Percentiles rank a stretch among this genome's conserved stretches.
These are phyloP conservation scores for Lacerta viridis DNA, from an alignment of 2,797 vertebrate species.

Conservation along the genomic window DNA sequence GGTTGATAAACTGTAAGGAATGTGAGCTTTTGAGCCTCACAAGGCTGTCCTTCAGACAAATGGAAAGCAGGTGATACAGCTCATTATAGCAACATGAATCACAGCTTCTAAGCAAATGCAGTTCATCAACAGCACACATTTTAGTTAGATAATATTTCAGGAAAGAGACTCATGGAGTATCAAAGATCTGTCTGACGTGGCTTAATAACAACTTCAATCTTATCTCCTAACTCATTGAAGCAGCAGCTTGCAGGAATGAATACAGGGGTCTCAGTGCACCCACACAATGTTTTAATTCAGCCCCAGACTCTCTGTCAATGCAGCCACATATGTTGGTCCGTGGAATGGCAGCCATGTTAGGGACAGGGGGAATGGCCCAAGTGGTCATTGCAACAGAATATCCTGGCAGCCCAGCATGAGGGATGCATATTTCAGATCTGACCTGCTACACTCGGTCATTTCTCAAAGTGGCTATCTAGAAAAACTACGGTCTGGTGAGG, in stretches of 20 bases:
- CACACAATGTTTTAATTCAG: not conserved
- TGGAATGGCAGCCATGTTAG: not conserved
- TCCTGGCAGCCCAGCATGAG: not conserved
- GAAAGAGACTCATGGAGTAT: not conserved
- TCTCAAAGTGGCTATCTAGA: not conserved
- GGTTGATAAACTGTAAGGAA: slow-evolving; percentile 4
- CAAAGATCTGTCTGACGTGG: not conserved
- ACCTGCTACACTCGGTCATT: not conserved
- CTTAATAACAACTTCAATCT: not conserved
- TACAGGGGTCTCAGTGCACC: not conserved
- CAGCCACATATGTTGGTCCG: not conserved
- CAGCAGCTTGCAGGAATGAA: not conserved
- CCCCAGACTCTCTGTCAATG: not conserved
- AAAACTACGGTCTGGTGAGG: not conserved
- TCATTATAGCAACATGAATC: not conserved
- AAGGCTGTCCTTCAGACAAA: slow-evolving; percentile 2
- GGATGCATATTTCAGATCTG: too few relatives aligned
- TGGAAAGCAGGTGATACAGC: not conserved
- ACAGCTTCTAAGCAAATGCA: slow-evolving; percentile 10
- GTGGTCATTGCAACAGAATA: not conserved
- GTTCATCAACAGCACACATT: not conserved
- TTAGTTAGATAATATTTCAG: slow-evolving; percentile 5
- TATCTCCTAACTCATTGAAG: not conserved
- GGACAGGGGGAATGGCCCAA: not conserved
- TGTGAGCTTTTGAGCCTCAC: not conserved